phyloP scores from a whole-genome alignment of 2,797 vertebrate genomes.

The Threskiornis aethiopicus region DNA sequence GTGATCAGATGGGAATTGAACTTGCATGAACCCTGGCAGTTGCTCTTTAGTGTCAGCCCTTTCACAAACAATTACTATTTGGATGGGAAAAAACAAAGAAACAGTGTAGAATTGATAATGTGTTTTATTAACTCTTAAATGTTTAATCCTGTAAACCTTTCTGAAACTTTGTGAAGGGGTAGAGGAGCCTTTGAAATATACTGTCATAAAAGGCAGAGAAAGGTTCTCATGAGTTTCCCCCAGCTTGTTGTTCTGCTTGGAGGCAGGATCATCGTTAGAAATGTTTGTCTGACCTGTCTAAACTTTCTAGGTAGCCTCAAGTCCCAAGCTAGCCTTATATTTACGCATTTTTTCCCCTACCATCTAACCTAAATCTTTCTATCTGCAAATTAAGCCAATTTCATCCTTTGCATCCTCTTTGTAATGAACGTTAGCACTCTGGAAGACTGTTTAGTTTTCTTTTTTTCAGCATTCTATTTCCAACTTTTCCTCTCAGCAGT shows the following conservation, averaged over 20 bases:
- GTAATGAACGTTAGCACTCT: background rate
- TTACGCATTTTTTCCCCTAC: background rate
- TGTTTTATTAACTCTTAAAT: conserved; percentile 33
- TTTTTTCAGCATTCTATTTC: background rate
- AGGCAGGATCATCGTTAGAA: conserved; percentile 3
- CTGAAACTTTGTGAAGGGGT: background rate
- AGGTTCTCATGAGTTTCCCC: background rate
- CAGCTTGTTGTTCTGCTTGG: background rate
- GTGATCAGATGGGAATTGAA: conserved; percentile 34
- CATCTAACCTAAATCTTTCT: conserved; percentile 38
- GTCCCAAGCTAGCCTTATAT: background rate
- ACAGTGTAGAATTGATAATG: conserved; percentile 8
- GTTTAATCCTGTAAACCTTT: conserved; percentile 15
- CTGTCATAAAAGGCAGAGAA: background rate
- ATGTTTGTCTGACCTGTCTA: conserved; percentile 8
- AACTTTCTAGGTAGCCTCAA: conserved; percentile 33
- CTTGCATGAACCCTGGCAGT: conserved; percentile 22
- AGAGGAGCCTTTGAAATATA: background rate
- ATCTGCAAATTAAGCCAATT: conserved; percentile 35
- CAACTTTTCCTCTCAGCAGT: background rate
- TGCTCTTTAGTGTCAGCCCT: conserved; percentile 10
- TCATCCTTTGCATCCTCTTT: conserved; percentile 52
- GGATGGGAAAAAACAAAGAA: background rate
- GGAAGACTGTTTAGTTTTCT: background rate
- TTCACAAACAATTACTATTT: conserved; percentile 27